Conservation (phyloP, 2,113 vertebrate genomes). For the Brachyhypopomus occidentalis region DNA sequence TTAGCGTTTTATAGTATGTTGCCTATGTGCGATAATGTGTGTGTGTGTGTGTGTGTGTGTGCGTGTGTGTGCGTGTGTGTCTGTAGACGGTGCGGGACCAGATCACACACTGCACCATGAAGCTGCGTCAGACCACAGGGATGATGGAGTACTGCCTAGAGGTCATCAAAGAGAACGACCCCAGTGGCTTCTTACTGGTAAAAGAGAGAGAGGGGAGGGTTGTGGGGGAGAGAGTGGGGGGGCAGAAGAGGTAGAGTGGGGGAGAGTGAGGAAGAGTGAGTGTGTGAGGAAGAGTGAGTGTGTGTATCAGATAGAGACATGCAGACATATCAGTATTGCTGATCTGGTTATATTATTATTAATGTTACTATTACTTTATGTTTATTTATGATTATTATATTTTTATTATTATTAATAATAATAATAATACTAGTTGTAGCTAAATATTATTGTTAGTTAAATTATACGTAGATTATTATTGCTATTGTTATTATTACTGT, state of each 20-base stretch:
- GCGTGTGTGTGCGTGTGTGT: conserved; percentile 22
- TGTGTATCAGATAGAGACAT: too few relatives aligned
- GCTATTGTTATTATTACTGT: too few relatives aligned
- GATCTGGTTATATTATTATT: too few relatives aligned
- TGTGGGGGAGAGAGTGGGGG: not conserved
- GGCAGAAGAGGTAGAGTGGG: not conserved
- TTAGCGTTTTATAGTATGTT: too few relatives aligned
- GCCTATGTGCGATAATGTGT: not conserved
- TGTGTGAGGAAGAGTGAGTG: conserved; percentile 15
- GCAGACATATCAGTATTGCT: too few relatives aligned
- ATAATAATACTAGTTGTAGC: too few relatives aligned
- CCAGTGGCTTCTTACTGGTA: conserved; percentile 96
- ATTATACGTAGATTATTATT: too few relatives aligned
- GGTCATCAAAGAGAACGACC: conserved; percentile 96
- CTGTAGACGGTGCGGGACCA: conserved; percentile 94
- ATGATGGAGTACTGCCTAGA: conserved; percentile 98
- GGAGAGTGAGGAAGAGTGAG: conserved; percentile 6
- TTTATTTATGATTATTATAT: too few relatives aligned
- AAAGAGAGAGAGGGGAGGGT: conserved; percentile 73
- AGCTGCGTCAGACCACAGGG: conserved; percentile 96
- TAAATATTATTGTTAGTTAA: too few relatives aligned
- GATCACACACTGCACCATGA: conserved; percentile 98
- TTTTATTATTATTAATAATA: too few relatives aligned
- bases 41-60: conserved; percentile 24
- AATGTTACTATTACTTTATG: too few relatives aligned